Evolutionary conservation across 2,888 invertebrate genomes (phyloP), one percentile per base, ranked within the genome.

Genomic region (Ophonus ardosiacus): DNA sequence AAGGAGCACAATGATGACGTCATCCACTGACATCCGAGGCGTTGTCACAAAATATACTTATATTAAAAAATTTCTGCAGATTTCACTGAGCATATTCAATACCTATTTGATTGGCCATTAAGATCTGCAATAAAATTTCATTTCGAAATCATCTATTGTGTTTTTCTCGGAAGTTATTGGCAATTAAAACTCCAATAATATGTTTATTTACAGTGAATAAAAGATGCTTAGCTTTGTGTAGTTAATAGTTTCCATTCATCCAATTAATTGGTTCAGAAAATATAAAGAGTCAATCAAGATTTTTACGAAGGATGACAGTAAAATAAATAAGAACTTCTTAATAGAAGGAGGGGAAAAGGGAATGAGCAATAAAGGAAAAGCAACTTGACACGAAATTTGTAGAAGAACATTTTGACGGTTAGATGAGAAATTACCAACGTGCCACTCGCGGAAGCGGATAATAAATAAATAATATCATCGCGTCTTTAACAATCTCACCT

Each of bases 221-320:
- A 38, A 38, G 38, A 38, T 68, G 6, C 38, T 40, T 68, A 68
- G 68, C 68, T 68, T 38, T 38, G 10, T 38, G 10, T 15, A 15
- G 15, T 65, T 24, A 4, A 68, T 68, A 68, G 68, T 68, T 68
- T 68, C 68, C 6, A 38, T 68, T 68, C 38, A 31, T 31, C 31
- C 38, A 24, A 68, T 40, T 68, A 68, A 68, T 31, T 68, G 68
- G n/a, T 15, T 15, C n/a, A 21, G n/a, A 15, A 68, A 15, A 31
- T 15, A n/a, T 5, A n/a, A 24, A 31, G 6, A 68, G 38, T 68
- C 68, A 68, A 68, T 68, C 68, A 31, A 38, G 68, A 4, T 38
- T 68, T 68, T 68, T 68, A 68, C 38, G 68, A 15, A 31, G n/a
- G 38, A 68, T 68, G 68, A 68, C 68, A 68, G 68, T 68, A 68